Evolutionary conservation across 2,888 invertebrate species (phyloP).

Genomic region (Oligia latruncula): DNA sequence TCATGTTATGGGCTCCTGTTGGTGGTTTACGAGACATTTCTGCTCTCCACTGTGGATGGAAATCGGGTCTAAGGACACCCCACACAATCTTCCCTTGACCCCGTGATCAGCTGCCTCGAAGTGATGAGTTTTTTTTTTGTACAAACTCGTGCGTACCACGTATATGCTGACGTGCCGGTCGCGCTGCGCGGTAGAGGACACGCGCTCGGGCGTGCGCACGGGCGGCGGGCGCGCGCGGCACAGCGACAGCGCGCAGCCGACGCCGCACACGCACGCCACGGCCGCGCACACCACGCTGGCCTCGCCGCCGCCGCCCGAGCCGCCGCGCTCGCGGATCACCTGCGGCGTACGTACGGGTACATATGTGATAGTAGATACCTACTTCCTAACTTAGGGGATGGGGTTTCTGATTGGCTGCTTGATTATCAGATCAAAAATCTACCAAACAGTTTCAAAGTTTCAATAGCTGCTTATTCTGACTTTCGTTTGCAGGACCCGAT

Average conservation of each 20-base stretch:
- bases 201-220: constrained; percentile 82
- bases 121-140: not conserved
- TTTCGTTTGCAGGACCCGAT: not conserved
- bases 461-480: not conserved
- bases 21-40: not conserved
- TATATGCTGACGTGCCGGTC: constrained; percentile 68
- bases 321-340: constrained; percentile 75
- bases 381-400: not conserved
- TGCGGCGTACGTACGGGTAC: constrained; percentile 51
- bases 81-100: not conserved
- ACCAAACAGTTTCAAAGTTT: not conserved
- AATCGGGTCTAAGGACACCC: not conserved
- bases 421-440: not conserved
- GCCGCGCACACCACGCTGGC: constrained; percentile 91
- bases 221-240: constrained; percentile 86
- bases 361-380: not conserved
- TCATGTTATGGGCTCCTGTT: too few relatives aligned
- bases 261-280: constrained; percentile 91
- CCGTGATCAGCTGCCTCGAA: not conserved
- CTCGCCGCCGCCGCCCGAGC: constrained; percentile 84
- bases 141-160: constrained; percentile 5
- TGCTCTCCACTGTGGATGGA: not conserved
- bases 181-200: constrained; percentile 82
- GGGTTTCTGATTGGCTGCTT: not conserved
- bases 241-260: constrained; percentile 91